A percentile compares a stretch with the other conserved stretches of the same genome.
phyloP scores from a whole-genome alignment of 2,797 vertebrate genomes.

The Rhinatrema bivittatum region DNA sequence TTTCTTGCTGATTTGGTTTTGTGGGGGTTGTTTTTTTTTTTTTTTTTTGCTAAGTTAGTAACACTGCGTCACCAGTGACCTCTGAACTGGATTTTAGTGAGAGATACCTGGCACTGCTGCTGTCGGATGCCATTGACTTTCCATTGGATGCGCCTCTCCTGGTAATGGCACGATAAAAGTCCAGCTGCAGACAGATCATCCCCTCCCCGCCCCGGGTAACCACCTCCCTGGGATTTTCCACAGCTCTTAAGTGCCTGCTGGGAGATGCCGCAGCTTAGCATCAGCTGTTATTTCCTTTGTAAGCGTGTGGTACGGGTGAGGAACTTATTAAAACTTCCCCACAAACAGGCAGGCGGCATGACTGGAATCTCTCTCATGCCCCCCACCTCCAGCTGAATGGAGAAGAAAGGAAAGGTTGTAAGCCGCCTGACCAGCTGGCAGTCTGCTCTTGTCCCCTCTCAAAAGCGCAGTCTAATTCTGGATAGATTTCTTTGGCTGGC shows the following conservation, averaged over 20 bases:
- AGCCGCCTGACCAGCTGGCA: conserved; percentile 71
- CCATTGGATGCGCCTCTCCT: conserved; percentile 12
- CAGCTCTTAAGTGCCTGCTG: background rate
- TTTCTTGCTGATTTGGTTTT: too few relatives aligned
- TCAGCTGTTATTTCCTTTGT: conserved; percentile 78
- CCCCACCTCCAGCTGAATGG: conserved; percentile 71
- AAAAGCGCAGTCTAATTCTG: conserved; percentile 61
- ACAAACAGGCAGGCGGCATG: conserved; percentile 52
- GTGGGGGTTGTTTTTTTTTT: too few relatives aligned
- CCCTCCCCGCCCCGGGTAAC: conserved; percentile 5
- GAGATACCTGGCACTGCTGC: conserved; percentile 12
- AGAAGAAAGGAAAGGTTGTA: conserved; percentile 77
- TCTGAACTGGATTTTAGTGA: conserved; percentile 31
- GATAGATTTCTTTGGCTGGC: conserved; percentile 45
- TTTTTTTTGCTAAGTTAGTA: background rate
- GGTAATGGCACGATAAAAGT: conserved; percentile 16
- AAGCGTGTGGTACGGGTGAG: conserved; percentile 63
- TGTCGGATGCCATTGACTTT: conserved; percentile 26
- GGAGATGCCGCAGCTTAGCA: conserved; percentile 41
- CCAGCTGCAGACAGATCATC: conserved; percentile 10
- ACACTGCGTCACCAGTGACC: conserved; percentile 4
- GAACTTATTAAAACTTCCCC: conserved; percentile 75
- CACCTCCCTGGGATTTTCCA: conserved; percentile 4
- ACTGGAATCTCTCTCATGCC: conserved; percentile 72
- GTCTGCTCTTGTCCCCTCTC: conserved; percentile 67